phyloP scores from a whole-genome alignment of 1,140 invertebrate species.

The Globodera rostochiensis region DNA sequence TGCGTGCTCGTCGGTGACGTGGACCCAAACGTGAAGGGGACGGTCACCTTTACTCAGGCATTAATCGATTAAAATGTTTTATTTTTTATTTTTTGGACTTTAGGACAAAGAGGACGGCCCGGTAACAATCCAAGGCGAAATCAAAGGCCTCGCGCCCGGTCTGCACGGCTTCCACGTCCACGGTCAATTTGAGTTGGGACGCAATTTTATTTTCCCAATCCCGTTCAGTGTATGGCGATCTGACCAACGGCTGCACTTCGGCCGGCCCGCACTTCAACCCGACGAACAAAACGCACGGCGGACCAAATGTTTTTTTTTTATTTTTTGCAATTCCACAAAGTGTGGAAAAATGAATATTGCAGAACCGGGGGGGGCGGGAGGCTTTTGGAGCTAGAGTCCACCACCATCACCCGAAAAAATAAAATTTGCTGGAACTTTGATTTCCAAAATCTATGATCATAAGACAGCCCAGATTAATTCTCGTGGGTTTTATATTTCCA shows the following conservation, averaged over 20 bases:
- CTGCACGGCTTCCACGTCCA: slow-evolving; percentile 96
- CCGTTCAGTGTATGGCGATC: slow-evolving; percentile 74
- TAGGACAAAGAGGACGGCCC: slow-evolving; percentile 49
- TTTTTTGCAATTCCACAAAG: not conserved
- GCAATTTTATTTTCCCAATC: not conserved
- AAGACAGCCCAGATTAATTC: not conserved
- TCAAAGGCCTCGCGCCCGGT: slow-evolving; percentile 74
- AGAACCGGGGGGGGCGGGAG: no score
- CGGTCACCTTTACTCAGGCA: slow-evolving; percentile 6
- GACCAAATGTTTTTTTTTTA: slow-evolving; percentile 70
- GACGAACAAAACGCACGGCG: slow-evolving; percentile 80
- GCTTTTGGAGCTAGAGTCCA: no score
- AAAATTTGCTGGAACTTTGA: no score
- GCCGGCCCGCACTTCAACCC: slow-evolving; percentile 96
- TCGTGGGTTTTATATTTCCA: not conserved
- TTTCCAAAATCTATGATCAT: not conserved
- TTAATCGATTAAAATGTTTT: no score
- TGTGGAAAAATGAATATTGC: no score
- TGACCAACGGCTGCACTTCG: slow-evolving; percentile 91
- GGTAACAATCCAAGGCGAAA: slow-evolving; percentile 71
- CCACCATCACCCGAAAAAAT: no score
- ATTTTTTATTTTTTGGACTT: not conserved
- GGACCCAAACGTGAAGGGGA: slow-evolving; percentile 25
- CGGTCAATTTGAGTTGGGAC: not conserved
- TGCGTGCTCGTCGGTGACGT: slow-evolving; percentile 14